A percentile compares a stretch with the other conserved stretches of the same genome.
phyloP scores from a whole-genome alignment of 1,140 invertebrate genomes.

The Drepana arcuata region DNA sequence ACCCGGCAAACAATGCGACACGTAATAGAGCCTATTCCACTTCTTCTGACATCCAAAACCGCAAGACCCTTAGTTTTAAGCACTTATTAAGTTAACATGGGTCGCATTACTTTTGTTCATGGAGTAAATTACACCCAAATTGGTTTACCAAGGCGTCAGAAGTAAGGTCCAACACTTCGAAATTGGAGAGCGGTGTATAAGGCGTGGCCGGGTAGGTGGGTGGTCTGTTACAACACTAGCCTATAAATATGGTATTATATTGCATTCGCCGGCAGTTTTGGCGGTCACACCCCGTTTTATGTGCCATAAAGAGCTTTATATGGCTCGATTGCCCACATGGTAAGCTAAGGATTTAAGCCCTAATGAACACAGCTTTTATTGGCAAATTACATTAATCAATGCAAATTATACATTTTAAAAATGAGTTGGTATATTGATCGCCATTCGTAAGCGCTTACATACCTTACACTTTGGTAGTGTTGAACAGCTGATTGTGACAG shows the following conservation, averaged over 20 bases:
- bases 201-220: constrained; percentile 42
- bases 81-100: constrained; percentile 2
- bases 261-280: constrained; percentile 16
- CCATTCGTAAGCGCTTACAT: no score
- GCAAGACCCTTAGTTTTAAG: no score
- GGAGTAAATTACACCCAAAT: constrained; percentile 30
- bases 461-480: no score
- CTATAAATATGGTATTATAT: constrained; percentile 34
- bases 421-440: no score
- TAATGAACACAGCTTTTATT: no score
- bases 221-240: constrained; percentile 38
- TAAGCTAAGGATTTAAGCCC: no score
- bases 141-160: constrained; percentile 21
- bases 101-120: constrained; percentile 10
- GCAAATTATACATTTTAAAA: no score
- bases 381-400: no score
- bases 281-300: constrained; percentile 32
- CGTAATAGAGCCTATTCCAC: no score
- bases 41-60: no score
- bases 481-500: no score
- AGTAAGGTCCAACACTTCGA: constrained; percentile 29
- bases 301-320: constrained; percentile 22
- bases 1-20: no score
- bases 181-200: constrained; percentile 35
- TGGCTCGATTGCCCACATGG: constrained; percentile 1